Conservation (phyloP, 2,888 invertebrate species). For the Drosophila macrospina region DNA sequence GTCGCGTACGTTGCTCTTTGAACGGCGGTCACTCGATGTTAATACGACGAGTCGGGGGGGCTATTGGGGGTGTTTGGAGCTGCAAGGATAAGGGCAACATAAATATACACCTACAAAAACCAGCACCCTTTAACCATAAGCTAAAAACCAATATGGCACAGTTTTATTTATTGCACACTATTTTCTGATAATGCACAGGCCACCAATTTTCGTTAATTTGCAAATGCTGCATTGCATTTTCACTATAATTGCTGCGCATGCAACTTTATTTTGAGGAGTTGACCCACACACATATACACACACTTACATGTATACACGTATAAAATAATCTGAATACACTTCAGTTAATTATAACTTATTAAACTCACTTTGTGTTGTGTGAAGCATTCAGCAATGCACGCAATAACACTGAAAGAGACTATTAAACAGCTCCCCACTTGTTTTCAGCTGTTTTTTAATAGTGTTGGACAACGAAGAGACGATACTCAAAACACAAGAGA, state of each 20-base stretch:
- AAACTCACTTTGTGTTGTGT: conserved; percentile 48
- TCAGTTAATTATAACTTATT: conserved; percentile 53
- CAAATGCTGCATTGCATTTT: conserved; percentile 64
- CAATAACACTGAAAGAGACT: conserved; percentile 52
- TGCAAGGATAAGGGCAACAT: conserved; percentile 70
- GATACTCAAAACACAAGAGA: conserved; percentile 59
- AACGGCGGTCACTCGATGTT: conserved; percentile 45
- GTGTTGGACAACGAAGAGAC: conserved; percentile 47
- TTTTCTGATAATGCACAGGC: conserved; percentile 61
- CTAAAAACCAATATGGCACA: conserved; percentile 36
- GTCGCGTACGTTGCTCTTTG: conserved; percentile 68
- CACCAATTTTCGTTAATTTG: conserved; percentile 56
- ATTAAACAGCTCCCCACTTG: conserved; percentile 24
- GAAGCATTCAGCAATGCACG: conserved; percentile 46
- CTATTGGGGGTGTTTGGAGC: conserved; percentile 32
- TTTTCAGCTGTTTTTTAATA: conserved; percentile 53
- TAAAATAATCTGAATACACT: conserved; percentile 47
- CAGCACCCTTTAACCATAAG: background rate
- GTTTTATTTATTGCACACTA: conserved; percentile 68
- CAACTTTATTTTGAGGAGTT: conserved; percentile 54
- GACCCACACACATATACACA: conserved; percentile 24
- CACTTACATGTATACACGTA: conserved; percentile 16
- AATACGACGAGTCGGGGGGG: conserved; percentile 5
- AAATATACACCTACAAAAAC: conserved; percentile 27
- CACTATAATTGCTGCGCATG: conserved; percentile 67